phyloP scores from a whole-genome alignment of 1,140 invertebrate genomes.

The Nilaparvata lugens region DNA sequence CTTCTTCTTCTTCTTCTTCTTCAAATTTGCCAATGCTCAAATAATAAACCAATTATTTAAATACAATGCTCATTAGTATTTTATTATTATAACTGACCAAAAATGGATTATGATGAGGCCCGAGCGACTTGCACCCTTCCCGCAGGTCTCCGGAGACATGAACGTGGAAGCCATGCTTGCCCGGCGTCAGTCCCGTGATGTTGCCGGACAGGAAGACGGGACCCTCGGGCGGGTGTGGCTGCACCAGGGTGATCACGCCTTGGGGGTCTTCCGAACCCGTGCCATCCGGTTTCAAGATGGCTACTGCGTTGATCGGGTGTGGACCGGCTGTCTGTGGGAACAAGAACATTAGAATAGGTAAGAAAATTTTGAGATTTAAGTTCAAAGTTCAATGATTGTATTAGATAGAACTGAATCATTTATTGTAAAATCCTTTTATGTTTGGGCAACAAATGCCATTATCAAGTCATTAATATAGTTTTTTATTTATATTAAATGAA shows the following conservation, averaged over 20 bases:
- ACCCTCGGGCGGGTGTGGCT: constrained; percentile 28
- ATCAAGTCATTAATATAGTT: no score
- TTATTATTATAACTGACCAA: constrained; percentile 25
- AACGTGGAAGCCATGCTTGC: constrained; percentile 65
- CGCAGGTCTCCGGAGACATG: constrained; percentile 60
- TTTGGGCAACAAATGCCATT: no score
- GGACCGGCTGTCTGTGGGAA: background rate
- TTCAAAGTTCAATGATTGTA: no score
- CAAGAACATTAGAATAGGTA: background rate
- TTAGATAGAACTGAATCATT: no score
- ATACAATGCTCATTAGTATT: background rate
- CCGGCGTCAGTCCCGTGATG: constrained; percentile 45
- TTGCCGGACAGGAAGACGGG: constrained; percentile 44
- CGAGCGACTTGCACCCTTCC: constrained; percentile 44
- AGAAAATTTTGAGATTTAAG: no score
- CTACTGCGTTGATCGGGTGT: constrained; percentile 11
- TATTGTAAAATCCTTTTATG: no score
- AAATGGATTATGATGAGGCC: constrained; percentile 38
- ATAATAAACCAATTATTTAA: no score
- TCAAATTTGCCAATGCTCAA: no score
- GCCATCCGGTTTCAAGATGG: constrained; percentile 7
- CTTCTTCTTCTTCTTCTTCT: no score
- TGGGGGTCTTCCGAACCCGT: background rate
- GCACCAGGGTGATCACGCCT: constrained; percentile 17
- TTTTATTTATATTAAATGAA: no score